Base-by-base conservation (phyloP, 2,888 invertebrate species). In the Pyralis farinalis region DNA sequence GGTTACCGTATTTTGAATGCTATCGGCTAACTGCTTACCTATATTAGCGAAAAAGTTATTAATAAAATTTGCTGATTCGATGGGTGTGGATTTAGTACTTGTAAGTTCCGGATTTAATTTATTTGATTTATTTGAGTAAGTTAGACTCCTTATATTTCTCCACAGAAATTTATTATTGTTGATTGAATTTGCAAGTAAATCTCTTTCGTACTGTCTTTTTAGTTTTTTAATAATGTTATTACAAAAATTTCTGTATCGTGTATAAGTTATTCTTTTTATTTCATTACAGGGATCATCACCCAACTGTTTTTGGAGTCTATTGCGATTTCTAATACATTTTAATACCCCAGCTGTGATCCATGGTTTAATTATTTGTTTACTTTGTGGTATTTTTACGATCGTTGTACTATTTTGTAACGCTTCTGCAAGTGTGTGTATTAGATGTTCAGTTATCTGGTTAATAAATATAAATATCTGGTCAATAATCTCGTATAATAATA, bases 291-390 rank as follows among this genome's bases (percentile, higher is more conserved):
- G 43, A 11, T 43, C 40, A 1, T 33, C 28, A 1, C 35, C 27
- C 1, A 7, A 4, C 7, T 41, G 16, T 22, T 37, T 40, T 29
- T 46, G 46, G 0, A 46, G 34, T 12, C 41, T 38, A 37, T 46
- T 43, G 4, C 46, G 9, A n/a, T 42, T 36, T 30, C 22, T 34
- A 12, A 45, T 45, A 21, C 44, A 46, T 1, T 36, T 33, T 25
- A 43, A 8, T 1, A 46, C 12, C 4, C 46, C 46, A 4, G 36
- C 7, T 20, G 41, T 12, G 8, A 46, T 46, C 46, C 46, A 46
- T 0, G 43, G 43, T 25, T 43, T 38, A 20, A 34, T 10, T 9
- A 37, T 46, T 6, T 43, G 20, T 20, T 43, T 35, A 9, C 38
- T 43, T 8, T 29, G 27, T 1, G 46, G 34, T 5, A 43, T 31